Conservation (phyloP, 2,113 vertebrate genomes). For the Pteruthius melanotis region DNA sequence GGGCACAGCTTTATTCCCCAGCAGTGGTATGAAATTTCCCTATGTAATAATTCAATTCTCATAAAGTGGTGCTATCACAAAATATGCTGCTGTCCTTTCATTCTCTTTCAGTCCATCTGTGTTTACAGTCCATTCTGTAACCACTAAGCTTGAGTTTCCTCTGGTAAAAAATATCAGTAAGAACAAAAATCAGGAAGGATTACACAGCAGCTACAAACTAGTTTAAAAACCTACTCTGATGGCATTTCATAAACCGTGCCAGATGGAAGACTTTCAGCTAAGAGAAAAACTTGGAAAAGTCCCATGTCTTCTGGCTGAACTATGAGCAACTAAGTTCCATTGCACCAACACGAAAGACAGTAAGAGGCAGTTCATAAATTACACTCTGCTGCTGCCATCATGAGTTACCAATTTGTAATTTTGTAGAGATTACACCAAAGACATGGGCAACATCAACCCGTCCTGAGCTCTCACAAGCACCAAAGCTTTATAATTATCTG, state of each 20-base stretch:
- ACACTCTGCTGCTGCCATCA: background rate
- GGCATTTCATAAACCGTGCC: constrained; percentile 6
- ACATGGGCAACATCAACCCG: background rate
- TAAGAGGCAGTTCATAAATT: constrained; percentile 3
- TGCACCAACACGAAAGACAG: background rate
- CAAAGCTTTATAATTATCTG: background rate
- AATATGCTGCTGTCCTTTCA: background rate
- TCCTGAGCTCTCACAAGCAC: background rate
- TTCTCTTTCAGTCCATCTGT: background rate
- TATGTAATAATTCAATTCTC: background rate
- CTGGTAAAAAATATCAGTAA: background rate
- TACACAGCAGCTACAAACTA: background rate
- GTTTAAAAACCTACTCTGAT: background rate
- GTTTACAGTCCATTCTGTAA: background rate
- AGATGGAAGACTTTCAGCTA: constrained; percentile 5
- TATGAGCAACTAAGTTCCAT: background rate
- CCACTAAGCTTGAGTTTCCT: background rate
- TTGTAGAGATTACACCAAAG: background rate
- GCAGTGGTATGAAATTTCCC: background rate
- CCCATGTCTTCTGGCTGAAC: background rate
- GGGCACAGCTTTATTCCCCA: background rate
- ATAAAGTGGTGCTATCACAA: background rate
- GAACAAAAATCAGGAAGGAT: background rate
- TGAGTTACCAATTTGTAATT: background rate
- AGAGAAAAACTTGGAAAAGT: constrained; percentile 14